Evolutionary conservation across 2,113 vertebrate genomes (phyloP).

Genomic region (Eudyptes chrysolophus): DNA sequence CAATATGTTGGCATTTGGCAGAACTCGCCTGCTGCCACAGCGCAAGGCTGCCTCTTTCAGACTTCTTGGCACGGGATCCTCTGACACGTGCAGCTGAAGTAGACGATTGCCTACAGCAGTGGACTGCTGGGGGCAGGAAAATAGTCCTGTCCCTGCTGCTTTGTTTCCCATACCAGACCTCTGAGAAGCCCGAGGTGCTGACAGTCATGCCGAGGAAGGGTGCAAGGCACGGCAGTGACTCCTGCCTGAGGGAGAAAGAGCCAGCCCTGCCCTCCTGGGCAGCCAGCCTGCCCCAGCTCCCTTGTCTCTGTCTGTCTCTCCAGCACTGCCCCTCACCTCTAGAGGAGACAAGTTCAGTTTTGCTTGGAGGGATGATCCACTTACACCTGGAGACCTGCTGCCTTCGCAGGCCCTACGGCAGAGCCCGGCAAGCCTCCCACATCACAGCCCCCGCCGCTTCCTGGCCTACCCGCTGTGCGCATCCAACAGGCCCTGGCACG

Average conservation of each 20-base stretch:
- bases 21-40: neutral
- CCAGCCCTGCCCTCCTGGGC: neutral
- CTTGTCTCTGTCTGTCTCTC: neutral
- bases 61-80: rapidly evolving
- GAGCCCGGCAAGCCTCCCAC: neutral
- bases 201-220: neutral
- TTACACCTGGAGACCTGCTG: neutral
- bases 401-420: rapidly evolving
- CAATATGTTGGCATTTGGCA: neutral
- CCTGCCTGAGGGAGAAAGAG: neutral
- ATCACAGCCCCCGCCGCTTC: rapidly evolving
- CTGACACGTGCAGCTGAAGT: rapidly evolving
- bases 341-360: neutral
- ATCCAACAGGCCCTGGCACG: rapidly evolving
- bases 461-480: rapidly evolving
- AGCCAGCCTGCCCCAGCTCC: neutral
- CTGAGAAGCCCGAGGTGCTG: neutral
- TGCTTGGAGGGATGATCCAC: neutral
- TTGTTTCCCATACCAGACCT: neutral
- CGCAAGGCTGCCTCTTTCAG: neutral
- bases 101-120: neutral
- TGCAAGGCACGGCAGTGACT: rapidly evolving
- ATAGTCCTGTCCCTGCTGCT: neutral
- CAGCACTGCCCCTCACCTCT: neutral
- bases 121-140: neutral